phyloP scores from a whole-genome alignment of 2,888 invertebrate species.

The Entomobrya proxima region DNA sequence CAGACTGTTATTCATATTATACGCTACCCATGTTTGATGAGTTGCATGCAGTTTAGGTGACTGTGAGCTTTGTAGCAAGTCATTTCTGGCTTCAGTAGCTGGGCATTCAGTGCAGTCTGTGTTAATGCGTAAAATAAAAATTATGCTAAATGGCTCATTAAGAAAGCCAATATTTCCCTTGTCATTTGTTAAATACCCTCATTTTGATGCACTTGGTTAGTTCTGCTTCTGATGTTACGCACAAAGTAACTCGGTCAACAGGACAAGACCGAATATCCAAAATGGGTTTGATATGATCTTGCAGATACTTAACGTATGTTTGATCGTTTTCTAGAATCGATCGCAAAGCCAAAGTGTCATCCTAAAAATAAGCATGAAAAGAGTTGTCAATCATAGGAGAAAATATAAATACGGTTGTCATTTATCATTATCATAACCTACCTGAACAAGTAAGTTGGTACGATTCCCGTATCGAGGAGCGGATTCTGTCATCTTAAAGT shows the following conservation, averaged over 20 bases:
- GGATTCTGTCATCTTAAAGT: constrained; percentile 84
- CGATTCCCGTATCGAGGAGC: constrained; percentile 83
- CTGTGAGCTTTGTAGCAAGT: constrained; percentile 89
- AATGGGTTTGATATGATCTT: constrained; percentile 83
- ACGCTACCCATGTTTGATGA: constrained; percentile 79
- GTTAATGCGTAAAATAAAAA: constrained; percentile 70
- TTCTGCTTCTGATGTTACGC: constrained; percentile 94
- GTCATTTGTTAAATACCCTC: constrained; percentile 84
- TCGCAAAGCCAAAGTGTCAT: constrained; percentile 83
- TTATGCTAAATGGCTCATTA: not conserved
- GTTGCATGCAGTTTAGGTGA: constrained; percentile 90
- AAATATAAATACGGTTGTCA: no score
- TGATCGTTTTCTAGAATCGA: constrained; percentile 85
- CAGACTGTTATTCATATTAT: constrained; percentile 45
- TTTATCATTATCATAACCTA: no score
- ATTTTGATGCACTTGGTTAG: constrained; percentile 94
- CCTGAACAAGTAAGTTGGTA: constrained; percentile 88
- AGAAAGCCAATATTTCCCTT: not conserved
- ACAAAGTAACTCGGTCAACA: constrained; percentile 88
- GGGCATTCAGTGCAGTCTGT: constrained; percentile 90
- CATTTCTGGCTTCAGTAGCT: constrained; percentile 88
- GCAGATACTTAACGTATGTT: constrained; percentile 86
- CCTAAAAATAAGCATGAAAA: constrained; percentile 79
- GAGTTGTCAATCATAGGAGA: no score
- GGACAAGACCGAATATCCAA: constrained; percentile 89